Conservation (phyloP, 2,888 invertebrate genomes). For the Catotricha subobsoleta region DNA sequence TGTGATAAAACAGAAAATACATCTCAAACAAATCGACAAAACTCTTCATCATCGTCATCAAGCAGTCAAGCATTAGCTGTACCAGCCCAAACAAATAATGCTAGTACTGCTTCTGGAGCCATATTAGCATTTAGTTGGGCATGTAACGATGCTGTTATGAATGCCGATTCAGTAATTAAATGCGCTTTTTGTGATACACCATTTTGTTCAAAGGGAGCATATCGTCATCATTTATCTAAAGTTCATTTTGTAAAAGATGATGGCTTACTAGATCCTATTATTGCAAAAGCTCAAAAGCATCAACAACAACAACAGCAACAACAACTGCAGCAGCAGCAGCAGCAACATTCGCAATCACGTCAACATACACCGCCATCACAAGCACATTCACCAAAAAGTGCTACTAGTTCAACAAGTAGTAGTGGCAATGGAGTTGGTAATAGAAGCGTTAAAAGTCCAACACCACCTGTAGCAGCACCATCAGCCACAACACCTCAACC, state of each 20-base stretch:
- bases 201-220: slow-evolving; percentile 91
- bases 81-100: slow-evolving; percentile 19
- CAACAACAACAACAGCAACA: slow-evolving; percentile 1
- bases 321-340: slow-evolving; percentile 6
- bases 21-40: slow-evolving; percentile 26
- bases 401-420: slow-evolving; percentile 9
- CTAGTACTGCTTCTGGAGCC: slow-evolving; percentile 46
- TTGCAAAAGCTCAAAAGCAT: slow-evolving; percentile 18
- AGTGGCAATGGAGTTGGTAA: slow-evolving; percentile 17
- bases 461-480: slow-evolving; percentile 14
- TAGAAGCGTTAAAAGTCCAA: slow-evolving; percentile 17
- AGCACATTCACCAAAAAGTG: slow-evolving; percentile 33
- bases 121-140: slow-evolving; percentile 88
- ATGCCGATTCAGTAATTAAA: slow-evolving; percentile 76
- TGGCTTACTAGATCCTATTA: slow-evolving; percentile 58
- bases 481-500: slow-evolving; percentile 30
- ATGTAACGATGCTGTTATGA: slow-evolving; percentile 79
- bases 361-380: slow-evolving; percentile 22
- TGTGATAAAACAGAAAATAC: slow-evolving; percentile 87
- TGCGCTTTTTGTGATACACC: slow-evolving; percentile 91
- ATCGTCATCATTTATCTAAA: slow-evolving; percentile 87
- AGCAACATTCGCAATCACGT: slow-evolving; percentile 18
- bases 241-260: slow-evolving; percentile 91
- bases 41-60: slow-evolving; percentile 15
- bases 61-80: slow-evolving; percentile 23